Evolutionary conservation across 2,888 invertebrate species (phyloP).

Genomic region (Chalcis sispes): DNA sequence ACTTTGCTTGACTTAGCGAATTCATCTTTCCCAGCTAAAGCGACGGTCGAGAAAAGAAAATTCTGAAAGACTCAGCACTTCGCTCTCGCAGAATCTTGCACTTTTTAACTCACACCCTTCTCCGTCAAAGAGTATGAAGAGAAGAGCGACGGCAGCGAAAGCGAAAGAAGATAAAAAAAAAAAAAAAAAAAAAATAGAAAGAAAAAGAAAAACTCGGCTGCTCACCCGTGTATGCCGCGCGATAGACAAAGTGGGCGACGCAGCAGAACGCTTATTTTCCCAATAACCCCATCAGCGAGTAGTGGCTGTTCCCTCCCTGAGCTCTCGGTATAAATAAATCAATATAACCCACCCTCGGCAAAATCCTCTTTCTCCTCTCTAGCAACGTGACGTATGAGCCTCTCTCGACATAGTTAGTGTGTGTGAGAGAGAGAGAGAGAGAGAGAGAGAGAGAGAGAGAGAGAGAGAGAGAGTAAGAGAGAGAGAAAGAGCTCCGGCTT

Average conservation of each 20-base stretch:
- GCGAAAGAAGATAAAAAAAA: background rate
- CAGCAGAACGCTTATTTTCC: slow-evolving; percentile 64
- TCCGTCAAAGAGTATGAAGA: background rate
- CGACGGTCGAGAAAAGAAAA: background rate
- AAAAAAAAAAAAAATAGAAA: background rate
- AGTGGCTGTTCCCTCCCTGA: slow-evolving; percentile 47
- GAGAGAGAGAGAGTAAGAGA: slow-evolving; percentile 19
- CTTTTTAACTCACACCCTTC: background rate
- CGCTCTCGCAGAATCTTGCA: slow-evolving; percentile 1
- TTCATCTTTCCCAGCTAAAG: slow-evolving; percentile 13
- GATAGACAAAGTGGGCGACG: slow-evolving; percentile 55
- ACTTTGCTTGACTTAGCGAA: background rate
- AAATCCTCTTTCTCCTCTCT: slow-evolving; percentile 60
- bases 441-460: slow-evolving; percentile 59
- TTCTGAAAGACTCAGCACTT: slow-evolving; percentile 44
- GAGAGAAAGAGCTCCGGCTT: no score
- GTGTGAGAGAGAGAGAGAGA: background rate
- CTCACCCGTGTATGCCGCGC: no score
- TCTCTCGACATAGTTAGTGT: no score
- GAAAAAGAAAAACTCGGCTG: background rate
- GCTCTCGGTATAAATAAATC: slow-evolving; percentile 73
- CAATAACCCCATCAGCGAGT: slow-evolving; percentile 70
- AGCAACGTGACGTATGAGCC: slow-evolving; percentile 73
- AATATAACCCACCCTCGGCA: slow-evolving; percentile 69
- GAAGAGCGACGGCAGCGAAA: background rate